Evolutionary conservation across 2,888 invertebrate species (phyloP), one percentile per base, ranked within the genome.

Genomic region (Endotricha flammealis): DNA sequence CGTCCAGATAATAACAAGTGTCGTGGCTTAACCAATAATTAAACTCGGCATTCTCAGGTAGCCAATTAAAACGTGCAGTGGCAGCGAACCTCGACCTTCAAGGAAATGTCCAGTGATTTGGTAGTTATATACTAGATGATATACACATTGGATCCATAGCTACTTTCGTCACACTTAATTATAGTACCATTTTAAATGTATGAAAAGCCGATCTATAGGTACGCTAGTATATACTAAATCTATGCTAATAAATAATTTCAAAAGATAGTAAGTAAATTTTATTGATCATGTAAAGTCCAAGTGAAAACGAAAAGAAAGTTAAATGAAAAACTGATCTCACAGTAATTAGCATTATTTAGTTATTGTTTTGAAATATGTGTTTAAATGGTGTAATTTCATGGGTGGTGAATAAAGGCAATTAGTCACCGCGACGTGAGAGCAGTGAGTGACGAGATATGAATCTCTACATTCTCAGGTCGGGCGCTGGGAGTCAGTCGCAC

Each of bases 311-410:
- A 32, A 32, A 8, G 13, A 34, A 37, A 36, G 24, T 40, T 39
- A 36, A 37, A 24, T 37, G 38, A 41, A 36, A 23, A 39, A 35
- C 24, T 34, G 38, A 38, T 33, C 32, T 33, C n/a, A 2, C 8
- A 48, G 53, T 59, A 51, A 57, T 56, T 52, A 53, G 54, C 48
- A 36, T 40, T 53, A 55, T 41, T 46, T 51, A 48, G 55, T 60
- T 64, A 68, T 69, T 70, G 66, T 74, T 75, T 73, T 63, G 58
- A 60, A 62, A 60, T 60, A 64, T 62, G 60, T 67, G 60, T 69
- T 67, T 71, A 71, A 69, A 71, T 64, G 63, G 64, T 62, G 70
- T 80, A 74, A 80, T 82, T 81, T 79, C 72, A 78, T 60, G 79
- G 77, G 57, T 55, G 60, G 57, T 69, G 73, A 60, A 56, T 69